Evolutionary conservation across 2,797 vertebrate genomes (phyloP).

Genomic region (Luscinia luscinia): DNA sequence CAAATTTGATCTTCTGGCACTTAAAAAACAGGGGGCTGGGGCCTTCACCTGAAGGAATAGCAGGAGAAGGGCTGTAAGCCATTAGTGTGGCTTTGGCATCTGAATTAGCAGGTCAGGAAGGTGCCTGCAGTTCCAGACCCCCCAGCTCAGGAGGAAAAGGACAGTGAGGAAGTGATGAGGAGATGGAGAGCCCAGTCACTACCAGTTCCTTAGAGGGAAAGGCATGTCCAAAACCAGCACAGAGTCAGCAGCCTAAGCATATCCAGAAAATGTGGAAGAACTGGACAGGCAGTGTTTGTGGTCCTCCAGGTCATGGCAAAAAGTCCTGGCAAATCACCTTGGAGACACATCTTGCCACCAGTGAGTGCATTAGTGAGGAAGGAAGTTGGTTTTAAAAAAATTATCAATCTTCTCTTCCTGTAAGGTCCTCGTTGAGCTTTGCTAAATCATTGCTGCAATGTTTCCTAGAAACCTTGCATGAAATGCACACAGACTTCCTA

Average conservation of each 20-base stretch:
- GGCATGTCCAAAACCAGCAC: neutral
- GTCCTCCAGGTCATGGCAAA: neutral
- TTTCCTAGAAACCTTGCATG: neutral
- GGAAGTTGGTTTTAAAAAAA: neutral
- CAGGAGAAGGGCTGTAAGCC: neutral
- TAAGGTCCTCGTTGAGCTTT: neutral
- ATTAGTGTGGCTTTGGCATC: neutral
- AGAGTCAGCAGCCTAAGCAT: neutral
- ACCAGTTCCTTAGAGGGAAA: neutral
- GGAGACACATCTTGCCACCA: neutral
- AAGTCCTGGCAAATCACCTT: neutral
- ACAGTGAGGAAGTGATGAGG: neutral
- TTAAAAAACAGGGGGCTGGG: rapidly evolving
- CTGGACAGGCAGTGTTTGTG: neutral
- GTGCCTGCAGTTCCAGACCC: neutral
- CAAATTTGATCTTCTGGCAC: neutral
- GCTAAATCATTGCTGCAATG: neutral
- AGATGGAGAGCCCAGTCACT: neutral
- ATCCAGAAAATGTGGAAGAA: neutral
- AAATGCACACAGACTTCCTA: rapidly evolving
- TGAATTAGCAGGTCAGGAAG: neutral
- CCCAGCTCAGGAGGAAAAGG: neutral
- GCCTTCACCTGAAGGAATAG: neutral
- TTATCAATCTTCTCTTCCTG: neutral
- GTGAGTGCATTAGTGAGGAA: neutral